A percentile compares a stretch with the other conserved stretches of the same genome.
Conservation (phyloP, 1,140 invertebrate genomes). For the Hylaeus volcanicus region DNA sequence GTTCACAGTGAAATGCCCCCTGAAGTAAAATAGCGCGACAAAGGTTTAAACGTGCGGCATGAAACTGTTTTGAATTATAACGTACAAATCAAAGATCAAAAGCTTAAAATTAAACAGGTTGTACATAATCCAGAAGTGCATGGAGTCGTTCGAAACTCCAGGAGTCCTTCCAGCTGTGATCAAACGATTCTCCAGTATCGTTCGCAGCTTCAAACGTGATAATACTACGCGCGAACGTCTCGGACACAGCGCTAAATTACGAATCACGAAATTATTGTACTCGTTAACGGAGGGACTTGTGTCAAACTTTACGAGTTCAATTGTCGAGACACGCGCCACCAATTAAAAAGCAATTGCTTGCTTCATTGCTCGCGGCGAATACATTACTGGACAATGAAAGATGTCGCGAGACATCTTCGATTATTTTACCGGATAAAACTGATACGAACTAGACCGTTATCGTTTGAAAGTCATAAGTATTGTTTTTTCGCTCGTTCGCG, state of each 20-base stretch:
- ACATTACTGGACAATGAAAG: conserved; percentile 22
- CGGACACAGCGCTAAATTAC: not conserved
- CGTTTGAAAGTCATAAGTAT: conserved; percentile 11
- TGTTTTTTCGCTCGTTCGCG: not conserved
- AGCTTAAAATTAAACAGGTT: too few species aligned
- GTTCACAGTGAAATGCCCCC: too few species aligned
- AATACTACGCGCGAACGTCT: not conserved
- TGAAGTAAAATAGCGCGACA: too few species aligned
- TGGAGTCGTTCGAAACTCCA: too few species aligned
- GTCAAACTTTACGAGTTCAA: conserved; percentile 9
- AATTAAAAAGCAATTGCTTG: conserved; percentile 39
- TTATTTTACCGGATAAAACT: conserved; percentile 58
- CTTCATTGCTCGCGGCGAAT: conserved; percentile 18
- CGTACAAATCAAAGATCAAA: too few species aligned
- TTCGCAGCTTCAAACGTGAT: not conserved
- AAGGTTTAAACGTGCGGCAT: too few species aligned
- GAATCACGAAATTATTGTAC: conserved; percentile 6
- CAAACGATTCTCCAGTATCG: not conserved
- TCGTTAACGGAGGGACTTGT: not conserved
- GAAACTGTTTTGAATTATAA: too few species aligned
- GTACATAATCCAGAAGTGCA: too few species aligned
- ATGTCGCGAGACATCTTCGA: conserved; percentile 30
- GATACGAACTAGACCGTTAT: conserved; percentile 39
- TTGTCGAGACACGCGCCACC: conserved; percentile 21
- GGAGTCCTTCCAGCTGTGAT: not conserved